Evolutionary conservation across 2,797 vertebrate genomes (phyloP), one percentile per base, ranked within the genome.

Genomic region (Hylomyscus alleni): DNA sequence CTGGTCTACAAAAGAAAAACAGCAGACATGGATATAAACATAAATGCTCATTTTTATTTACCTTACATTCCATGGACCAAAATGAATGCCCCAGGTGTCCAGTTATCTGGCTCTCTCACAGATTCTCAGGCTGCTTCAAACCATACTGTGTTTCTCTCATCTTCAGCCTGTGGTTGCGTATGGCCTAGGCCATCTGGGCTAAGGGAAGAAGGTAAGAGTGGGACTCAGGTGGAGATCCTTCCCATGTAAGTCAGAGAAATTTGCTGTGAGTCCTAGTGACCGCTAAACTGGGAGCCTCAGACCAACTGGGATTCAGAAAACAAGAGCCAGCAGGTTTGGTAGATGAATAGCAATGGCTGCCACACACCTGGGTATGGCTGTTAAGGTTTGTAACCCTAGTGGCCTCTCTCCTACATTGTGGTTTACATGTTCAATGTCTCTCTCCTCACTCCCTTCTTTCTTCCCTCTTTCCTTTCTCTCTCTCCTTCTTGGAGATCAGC

Each of bases 361-460:
- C 29, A 0, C 44, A 72, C 8, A 37, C 34, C 56, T 3, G 17
- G 10, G 29, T 0, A 11, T 7, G 10, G 37, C 44, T 17, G 0
- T 81, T n/a, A 60, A 4, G 0, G 3, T 40, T 34, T 37, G 8
- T 12, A 12, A 22, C 19, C 19, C 40, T 69, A 22, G 26, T 34
- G 13, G 24, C 22, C 54, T 93, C 47, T 85, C n/a, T 72, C 56
- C 75, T 84, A 29, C 56, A 60, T 8, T 10, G 12, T 44, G 24
- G 3, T 44, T 56, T 56, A 14, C 26, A 14, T 81, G 22, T 24
- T 20, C n/a, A 58, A 12, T 2, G 6, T 20, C 20, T 13, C 34
- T 56, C 6, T 40, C 56, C 14, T 83, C 10, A 8, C 54, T 60
- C 37, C 22, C 54, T 56, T n/a, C n/a, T 37, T 15, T 58, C 12